Base-by-base conservation (phyloP, 2,888 invertebrate species). In the Synanthedon tipuliformis region DNA sequence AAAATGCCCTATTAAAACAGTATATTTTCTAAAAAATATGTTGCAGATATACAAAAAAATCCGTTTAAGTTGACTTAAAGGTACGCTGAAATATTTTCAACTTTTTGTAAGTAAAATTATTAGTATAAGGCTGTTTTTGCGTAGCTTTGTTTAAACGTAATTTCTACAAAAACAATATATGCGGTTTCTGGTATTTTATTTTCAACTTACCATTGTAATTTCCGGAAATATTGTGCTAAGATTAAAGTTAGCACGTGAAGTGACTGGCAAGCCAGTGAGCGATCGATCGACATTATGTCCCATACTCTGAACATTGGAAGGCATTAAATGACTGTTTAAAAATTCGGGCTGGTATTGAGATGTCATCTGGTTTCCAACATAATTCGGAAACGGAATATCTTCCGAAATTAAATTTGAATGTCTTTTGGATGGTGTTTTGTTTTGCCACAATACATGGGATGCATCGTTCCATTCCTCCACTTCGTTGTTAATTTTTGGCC, bases 191-290 rank as follows among this genome's bases (percentile, higher is more conserved):
- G 5, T 51, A 69, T 34, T 34, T 34, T 34, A 34, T 34, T 34
- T 34, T 34, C 8, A 34, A 34, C 81, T 81, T 63, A 88, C 88
- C 88, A 88, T 88, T 52, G 94, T 94, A 62, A 95, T 94, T 86
- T 95, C 95, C 2, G 95, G 95, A 74, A 94, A 94, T 65, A 95
- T 93, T 0, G 94, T 92, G 66, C 94, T 94, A 48, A 95, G 83
- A 78, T 94, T 94, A 69, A 95, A 95, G 73, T 94, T 95, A 1
- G 94, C 92, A 2, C 86, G 78, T 2, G 86, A 86, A 3, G 85
- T 79, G 40, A 71, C 75, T 7, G 87, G 83, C 54, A 85, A 78
- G 53, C 70, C 75, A n/a, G 78, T 58, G 41, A 82, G 58, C 0
- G 85, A 75, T 52, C 81, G 69, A 53, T 84, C 85, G 5, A 73